Percentiles rank a stretch among this genome's conserved stretches.
Evolutionary conservation across 2,113 vertebrate species (phyloP).

Genomic region (Sylvia atricapilla): DNA sequence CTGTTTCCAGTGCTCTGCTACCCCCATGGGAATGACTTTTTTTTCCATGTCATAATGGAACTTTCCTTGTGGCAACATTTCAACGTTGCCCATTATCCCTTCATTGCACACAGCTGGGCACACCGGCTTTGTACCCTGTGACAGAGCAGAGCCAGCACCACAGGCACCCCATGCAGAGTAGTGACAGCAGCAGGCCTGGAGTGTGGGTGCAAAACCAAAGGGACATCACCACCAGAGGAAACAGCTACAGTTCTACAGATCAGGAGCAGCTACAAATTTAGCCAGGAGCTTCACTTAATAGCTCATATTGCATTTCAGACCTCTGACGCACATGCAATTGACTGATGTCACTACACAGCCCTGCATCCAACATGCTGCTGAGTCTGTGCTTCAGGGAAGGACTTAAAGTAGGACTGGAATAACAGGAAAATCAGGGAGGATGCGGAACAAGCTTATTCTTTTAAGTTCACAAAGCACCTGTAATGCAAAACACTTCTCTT

Average conservation of each 20-base stretch:
- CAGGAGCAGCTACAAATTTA: background rate
- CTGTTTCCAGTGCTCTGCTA: background rate
- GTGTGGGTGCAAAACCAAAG: background rate
- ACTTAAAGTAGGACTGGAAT: background rate
- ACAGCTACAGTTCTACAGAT: background rate
- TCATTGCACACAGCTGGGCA: background rate
- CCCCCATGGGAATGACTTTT: rapidly evolving
- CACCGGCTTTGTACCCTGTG: background rate
- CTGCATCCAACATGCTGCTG: background rate
- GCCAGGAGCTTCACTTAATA: background rate
- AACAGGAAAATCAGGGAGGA: constrained; percentile 20
- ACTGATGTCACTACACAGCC: background rate
- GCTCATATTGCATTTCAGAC: background rate
- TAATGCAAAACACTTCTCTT: background rate
- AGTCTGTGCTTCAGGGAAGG: background rate
- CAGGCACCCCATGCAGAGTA: rapidly evolving
- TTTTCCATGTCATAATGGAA: background rate
- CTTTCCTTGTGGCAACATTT: background rate
- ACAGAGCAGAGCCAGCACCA: background rate
- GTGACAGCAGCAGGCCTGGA: background rate
- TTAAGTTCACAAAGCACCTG: background rate
- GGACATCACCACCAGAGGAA: background rate
- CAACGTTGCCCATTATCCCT: background rate
- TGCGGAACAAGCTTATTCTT: background rate
- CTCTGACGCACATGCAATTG: background rate